Conservation (phyloP, 2,888 invertebrate genomes). For the Rotaria socialis region DNA sequence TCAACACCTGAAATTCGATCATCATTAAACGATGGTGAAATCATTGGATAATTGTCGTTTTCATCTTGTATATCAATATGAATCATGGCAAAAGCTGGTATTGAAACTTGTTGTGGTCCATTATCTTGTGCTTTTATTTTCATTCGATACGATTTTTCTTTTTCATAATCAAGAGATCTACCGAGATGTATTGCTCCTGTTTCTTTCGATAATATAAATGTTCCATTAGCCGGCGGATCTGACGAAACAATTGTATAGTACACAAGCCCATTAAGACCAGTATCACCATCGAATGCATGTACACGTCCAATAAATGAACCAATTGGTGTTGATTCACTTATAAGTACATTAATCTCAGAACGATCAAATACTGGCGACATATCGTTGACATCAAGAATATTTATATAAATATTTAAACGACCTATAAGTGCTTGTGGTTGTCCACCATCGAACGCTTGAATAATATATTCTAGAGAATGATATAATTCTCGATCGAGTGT, state of each 20-base stretch:
- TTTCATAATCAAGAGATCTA: slow-evolving; percentile 40
- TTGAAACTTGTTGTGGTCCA: slow-evolving; percentile 2
- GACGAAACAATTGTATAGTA: neutral
- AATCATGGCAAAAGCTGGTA: slow-evolving; percentile 34
- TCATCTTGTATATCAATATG: slow-evolving; percentile 37
- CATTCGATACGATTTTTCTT: slow-evolving; percentile 39
- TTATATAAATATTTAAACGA: neutral
- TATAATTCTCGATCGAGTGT: neutral
- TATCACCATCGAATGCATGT: neutral
- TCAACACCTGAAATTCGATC: neutral
- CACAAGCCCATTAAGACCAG: neutral
- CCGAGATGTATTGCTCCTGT: slow-evolving; percentile 35
- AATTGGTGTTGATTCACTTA: slow-evolving; percentile 9
- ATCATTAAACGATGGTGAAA: neutral
- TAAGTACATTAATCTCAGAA: neutral
- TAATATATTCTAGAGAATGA: neutral
- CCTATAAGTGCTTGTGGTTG: neutral
- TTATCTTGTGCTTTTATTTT: slow-evolving; percentile 39
- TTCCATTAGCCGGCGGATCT: neutral
- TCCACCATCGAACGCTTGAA: neutral
- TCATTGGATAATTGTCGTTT: slow-evolving; percentile 43
- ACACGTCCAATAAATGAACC: neutral
- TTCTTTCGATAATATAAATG: neutral
- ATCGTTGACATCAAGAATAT: slow-evolving; percentile 26
- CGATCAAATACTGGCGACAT: neutral